These are phyloP conservation scores for Chrysolina haemoptera DNA, from an alignment of 2,888 invertebrate species.

Conservation along the genomic window DNA sequence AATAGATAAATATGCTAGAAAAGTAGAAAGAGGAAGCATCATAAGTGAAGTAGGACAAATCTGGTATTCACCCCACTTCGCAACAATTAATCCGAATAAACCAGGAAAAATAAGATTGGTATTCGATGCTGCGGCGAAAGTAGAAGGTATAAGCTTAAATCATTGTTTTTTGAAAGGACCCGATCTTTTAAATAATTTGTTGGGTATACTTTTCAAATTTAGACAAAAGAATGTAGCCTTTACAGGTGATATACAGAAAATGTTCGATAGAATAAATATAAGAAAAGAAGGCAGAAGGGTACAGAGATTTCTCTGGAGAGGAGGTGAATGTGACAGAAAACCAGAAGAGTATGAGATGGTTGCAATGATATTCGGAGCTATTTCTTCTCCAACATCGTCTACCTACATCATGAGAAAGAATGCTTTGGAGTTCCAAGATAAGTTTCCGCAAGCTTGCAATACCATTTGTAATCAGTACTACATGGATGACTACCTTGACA, in stretches of 20 bases:
- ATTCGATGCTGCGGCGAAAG: slow-evolving; percentile 12
- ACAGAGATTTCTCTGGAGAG: slow-evolving; percentile 18
- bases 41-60: no score
- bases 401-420: slow-evolving; percentile 7
- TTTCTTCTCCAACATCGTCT: background rate
- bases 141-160: slow-evolving; percentile 10
- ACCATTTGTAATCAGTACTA: background rate
- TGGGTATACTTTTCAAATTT: background rate
- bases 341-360: slow-evolving; percentile 12
- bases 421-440: background rate
- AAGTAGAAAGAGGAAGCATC: background rate
- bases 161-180: slow-evolving; percentile 8
- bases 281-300: slow-evolving; percentile 5
- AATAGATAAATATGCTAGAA: background rate
- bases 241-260: slow-evolving; percentile 8
- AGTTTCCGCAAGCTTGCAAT: background rate
- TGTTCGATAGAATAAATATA: background rate
- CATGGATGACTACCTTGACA: background rate
- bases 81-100: slow-evolving; percentile 1
- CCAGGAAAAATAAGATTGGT: slow-evolving; percentile 17
- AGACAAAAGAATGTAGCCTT: slow-evolving; percentile 1
- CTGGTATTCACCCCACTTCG: background rate
- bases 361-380: slow-evolving; percentile 9
- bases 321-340: background rate
- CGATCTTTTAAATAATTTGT: background rate